These are phyloP conservation scores for Tetanocera ferruginea DNA, from an alignment of 2,888 invertebrate species.

Conservation along the genomic window DNA sequence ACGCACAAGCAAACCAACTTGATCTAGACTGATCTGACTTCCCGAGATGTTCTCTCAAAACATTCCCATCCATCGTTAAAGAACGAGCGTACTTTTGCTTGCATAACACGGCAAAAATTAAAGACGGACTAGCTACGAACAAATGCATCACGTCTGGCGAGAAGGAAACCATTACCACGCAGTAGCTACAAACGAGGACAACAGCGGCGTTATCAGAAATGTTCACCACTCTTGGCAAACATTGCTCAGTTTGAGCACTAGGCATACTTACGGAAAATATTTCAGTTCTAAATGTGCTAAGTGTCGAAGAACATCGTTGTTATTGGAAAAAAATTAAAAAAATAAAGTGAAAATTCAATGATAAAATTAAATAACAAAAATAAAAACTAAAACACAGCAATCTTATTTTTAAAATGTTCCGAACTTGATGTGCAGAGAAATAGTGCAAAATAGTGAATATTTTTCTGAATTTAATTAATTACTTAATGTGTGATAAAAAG, in stretches of 20 bases:
- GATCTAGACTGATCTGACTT: no score
- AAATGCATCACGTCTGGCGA: background rate
- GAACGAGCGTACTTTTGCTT: background rate
- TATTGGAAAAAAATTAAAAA: background rate
- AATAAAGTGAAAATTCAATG: conserved; percentile 26
- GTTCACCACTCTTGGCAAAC: background rate
- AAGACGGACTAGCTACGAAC: background rate
- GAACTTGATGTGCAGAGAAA: no score
- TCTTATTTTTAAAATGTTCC: conserved; percentile 14
- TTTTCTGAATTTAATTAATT: conserved; percentile 20
- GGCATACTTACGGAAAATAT: conserved; percentile 23
- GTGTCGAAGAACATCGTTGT: conserved; percentile 48
- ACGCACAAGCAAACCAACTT: no score
- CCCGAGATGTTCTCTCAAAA: no score
- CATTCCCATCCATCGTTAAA: no score
- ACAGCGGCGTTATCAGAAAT: background rate
- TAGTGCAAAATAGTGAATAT: no score
- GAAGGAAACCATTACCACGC: conserved; percentile 3
- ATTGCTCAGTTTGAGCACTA: background rate
- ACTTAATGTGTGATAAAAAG: conserved; percentile 18
- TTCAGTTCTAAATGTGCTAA: conserved; percentile 53
- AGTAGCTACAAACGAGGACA: background rate
- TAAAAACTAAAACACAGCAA: conserved; percentile 14
- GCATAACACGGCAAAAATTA: conserved; percentile 5
- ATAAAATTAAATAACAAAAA: conserved; percentile 27